These are phyloP conservation scores for Liolophura sinensis DNA, from an alignment of 1,140 invertebrate species.

Conservation along the genomic window DNA sequence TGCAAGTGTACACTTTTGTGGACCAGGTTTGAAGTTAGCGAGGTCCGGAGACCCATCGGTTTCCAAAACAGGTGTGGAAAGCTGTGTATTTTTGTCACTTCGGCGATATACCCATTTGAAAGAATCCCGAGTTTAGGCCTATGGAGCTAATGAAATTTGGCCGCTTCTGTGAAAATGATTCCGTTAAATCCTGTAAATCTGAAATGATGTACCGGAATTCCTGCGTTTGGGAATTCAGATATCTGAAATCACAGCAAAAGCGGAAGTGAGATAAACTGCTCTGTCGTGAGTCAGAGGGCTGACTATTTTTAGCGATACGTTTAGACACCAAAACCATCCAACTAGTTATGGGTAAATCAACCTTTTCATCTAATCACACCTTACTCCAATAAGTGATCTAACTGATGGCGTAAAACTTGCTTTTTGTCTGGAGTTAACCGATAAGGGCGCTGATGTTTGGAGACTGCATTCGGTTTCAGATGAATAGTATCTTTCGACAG, in stretches of 20 bases:
- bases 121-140: conserved; percentile 11
- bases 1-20: conserved; percentile 4
- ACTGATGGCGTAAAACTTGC: conserved; percentile 11
- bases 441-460: conserved; percentile 15
- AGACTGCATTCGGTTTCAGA: conserved; percentile 10
- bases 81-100: conserved; percentile 8
- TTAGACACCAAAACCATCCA: conserved; percentile 9
- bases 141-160: conserved; percentile 7
- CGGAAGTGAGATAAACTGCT: conserved; percentile 9
- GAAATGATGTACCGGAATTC: not conserved
- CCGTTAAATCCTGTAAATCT: not conserved
- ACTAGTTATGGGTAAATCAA: conserved; percentile 15
- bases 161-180: not conserved
- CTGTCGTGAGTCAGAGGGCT: not conserved
- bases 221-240: conserved; percentile 2
- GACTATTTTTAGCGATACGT: not conserved
- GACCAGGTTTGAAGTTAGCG: conserved; percentile 4
- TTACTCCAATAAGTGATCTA: conserved; percentile 13
- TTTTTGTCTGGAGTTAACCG: conserved; percentile 11
- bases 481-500: conserved; percentile 13
- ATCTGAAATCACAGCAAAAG: conserved; percentile 12
- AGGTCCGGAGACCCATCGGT: conserved; percentile 9
- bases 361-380: conserved; percentile 10
- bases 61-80: conserved; percentile 13
- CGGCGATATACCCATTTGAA: conserved; percentile 7